These are phyloP conservation scores for Hippocampus zosterae DNA, from an alignment of 2,113 vertebrate species.

Conservation along the genomic window DNA sequence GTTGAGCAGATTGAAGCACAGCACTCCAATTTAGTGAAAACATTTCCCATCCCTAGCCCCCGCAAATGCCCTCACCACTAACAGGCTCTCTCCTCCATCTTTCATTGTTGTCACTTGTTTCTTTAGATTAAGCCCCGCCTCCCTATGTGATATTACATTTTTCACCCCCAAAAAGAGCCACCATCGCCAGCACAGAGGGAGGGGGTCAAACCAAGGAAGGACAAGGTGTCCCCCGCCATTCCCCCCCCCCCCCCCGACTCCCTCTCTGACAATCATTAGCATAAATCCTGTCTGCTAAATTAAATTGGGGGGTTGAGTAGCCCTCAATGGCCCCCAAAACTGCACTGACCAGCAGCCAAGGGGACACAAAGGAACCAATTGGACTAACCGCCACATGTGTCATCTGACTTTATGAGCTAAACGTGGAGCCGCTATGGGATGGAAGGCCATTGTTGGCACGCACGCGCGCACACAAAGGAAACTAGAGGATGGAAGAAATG, in stretches of 20 bases:
- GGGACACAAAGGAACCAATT: constrained; percentile 67
- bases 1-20: constrained; percentile 71
- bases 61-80: not conserved
- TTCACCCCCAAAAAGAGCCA: constrained; percentile 44
- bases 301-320: constrained; percentile 67
- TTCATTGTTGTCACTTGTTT: constrained; percentile 70
- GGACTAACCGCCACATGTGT: constrained; percentile 51
- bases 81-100: constrained; percentile 33
- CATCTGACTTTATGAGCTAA: constrained; percentile 66
- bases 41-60: constrained; percentile 25
- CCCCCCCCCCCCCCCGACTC: constrained; percentile 39
- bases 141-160: constrained; percentile 62
- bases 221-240: constrained; percentile 54
- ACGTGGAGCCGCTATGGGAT: constrained; percentile 44
- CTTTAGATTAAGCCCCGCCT: constrained; percentile 14
- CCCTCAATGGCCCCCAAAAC: constrained; percentile 34
- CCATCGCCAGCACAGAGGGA: constrained; percentile 38
- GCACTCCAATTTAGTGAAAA: constrained; percentile 78
- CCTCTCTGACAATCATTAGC: constrained; percentile 58
- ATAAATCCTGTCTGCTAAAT: constrained; percentile 69
- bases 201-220: constrained; percentile 41
- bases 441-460: constrained; percentile 29
- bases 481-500: not conserved
- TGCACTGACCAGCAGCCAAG: constrained; percentile 48
- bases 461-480: constrained; percentile 4